A percentile compares a stretch with the other conserved stretches of the same genome.
Evolutionary conservation across 2,113 vertebrate species (phyloP).

Genomic region (Tachuris rubrigastra): DNA sequence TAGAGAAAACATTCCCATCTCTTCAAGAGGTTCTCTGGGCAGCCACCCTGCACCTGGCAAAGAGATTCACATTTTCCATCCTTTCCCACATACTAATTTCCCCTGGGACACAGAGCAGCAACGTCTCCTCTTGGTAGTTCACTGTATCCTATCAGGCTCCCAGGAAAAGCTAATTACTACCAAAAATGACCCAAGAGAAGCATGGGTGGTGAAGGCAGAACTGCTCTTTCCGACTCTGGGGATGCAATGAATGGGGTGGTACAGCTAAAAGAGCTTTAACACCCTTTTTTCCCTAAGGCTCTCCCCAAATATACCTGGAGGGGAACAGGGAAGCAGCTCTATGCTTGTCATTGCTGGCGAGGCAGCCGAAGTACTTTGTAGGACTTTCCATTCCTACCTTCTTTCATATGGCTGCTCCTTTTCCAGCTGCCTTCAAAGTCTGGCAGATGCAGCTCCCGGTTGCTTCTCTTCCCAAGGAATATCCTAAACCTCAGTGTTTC

Average conservation of each 20-base stretch:
- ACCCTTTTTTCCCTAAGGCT: not conserved
- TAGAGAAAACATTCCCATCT: not conserved
- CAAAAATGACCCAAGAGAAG: not conserved
- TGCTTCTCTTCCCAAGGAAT: not conserved
- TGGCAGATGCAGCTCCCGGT: not conserved
- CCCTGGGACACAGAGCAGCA: not conserved
- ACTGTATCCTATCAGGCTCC: not conserved
- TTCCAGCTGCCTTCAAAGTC: not conserved
- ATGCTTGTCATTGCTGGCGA: not conserved
- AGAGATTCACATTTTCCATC: not conserved
- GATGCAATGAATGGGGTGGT: accelerated
- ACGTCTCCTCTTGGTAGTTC: not conserved
- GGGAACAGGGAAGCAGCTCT: not conserved
- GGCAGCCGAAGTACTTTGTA: not conserved
- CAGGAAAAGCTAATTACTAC: not conserved
- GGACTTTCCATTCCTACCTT: not conserved
- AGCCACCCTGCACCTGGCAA: not conserved
- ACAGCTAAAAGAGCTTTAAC: not conserved
- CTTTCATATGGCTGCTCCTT: not conserved
- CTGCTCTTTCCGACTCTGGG: not conserved
- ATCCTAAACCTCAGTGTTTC: not conserved
- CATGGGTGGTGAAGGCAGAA: not conserved
- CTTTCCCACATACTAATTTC: not conserved
- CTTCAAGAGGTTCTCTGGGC: not conserved
- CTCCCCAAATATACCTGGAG: not conserved